Percentiles rank a stretch among this genome's conserved stretches.
These are phyloP conservation scores for Phrynocephalus forsythii DNA, from an alignment of 2,797 vertebrate genomes.

Conservation along the genomic window DNA sequence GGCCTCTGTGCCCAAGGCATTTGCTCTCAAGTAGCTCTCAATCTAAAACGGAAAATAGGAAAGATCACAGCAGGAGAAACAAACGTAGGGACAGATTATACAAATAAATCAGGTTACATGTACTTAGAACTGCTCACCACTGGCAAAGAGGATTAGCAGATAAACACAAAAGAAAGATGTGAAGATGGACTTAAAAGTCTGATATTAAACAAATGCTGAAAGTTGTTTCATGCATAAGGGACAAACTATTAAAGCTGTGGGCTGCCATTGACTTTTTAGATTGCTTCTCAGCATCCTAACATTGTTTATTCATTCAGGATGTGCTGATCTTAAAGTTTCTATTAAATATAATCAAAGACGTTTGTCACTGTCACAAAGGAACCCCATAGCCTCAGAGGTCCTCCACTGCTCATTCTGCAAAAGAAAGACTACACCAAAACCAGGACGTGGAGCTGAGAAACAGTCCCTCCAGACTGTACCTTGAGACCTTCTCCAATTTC, in stretches of 20 bases:
- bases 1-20: neutral
- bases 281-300: too few relatives aligned
- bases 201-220: neutral
- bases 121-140: neutral
- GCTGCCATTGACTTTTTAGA: neutral
- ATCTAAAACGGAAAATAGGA: neutral
- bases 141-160: neutral
- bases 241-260: neutral
- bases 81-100: neutral
- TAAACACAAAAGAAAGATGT: neutral
- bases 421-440: too few relatives aligned
- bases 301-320: too few relatives aligned
- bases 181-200: neutral
- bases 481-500: too few relatives aligned
- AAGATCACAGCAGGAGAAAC: neutral
- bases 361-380: too few relatives aligned
- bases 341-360: too few relatives aligned
- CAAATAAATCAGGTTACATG: neutral
- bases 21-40: neutral
- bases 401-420: too few relatives aligned
- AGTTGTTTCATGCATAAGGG: neutral
- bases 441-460: too few relatives aligned
- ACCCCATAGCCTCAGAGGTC: too few relatives aligned
- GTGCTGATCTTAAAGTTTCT: too few relatives aligned
- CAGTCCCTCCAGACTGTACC: too few relatives aligned